phyloP scores from a whole-genome alignment of 2,797 vertebrate genomes.

The Thaleichthys pacificus region DNA sequence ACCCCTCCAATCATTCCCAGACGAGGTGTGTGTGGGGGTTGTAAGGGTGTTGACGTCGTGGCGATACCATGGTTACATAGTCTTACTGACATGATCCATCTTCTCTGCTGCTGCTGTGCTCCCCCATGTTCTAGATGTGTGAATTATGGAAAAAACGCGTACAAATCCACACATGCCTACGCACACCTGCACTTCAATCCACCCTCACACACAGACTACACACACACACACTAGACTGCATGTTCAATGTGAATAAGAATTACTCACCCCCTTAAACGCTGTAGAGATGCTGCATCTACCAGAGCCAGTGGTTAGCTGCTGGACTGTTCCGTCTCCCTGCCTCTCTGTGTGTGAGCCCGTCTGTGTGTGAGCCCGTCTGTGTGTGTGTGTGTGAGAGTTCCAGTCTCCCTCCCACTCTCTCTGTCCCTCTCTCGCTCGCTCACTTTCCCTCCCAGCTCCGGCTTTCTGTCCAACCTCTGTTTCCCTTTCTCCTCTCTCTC shows the following conservation, averaged over 20 bases:
- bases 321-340: constrained; percentile 28
- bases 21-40: neutral
- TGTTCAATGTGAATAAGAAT: constrained; percentile 30
- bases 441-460: constrained; percentile 20
- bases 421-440: constrained; percentile 23
- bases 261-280: constrained; percentile 65
- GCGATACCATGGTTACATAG: constrained; percentile 11
- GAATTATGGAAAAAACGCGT: too few relatives aligned
- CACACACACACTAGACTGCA: neutral
- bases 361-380: constrained; percentile 27
- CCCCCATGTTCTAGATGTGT: too few relatives aligned
- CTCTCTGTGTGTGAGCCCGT: constrained; percentile 28
- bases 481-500: constrained; percentile 6
- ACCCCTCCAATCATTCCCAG: neutral
- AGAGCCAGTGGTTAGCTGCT: constrained; percentile 41
- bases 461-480: neutral
- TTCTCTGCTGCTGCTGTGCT: too few relatives aligned
- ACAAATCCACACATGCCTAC: too few relatives aligned
- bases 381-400: neutral
- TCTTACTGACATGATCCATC: too few relatives aligned
- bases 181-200: too few relatives aligned
- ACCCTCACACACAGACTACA: neutral
- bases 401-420: constrained; percentile 26
- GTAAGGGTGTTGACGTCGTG: constrained; percentile 23
- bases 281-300: constrained; percentile 59